Base-by-base conservation (phyloP, 2,113 vertebrate genomes). In the Neodontobutis hainanensis region DNA sequence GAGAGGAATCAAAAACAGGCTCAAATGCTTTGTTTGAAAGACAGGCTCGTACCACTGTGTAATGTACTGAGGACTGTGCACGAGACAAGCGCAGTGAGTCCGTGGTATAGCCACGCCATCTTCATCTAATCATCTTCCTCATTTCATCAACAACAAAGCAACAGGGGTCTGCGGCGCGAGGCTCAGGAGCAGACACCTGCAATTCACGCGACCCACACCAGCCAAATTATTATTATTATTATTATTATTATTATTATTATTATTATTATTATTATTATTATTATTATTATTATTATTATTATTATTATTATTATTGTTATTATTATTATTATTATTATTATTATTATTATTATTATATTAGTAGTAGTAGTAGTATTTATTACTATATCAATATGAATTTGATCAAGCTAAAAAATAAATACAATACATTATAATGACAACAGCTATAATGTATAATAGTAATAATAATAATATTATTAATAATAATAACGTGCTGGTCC, bases 81-180 rank as follows among this genome's bases (percentile, higher is more conserved):
- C 49, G 16, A 51, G 49, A 32, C 49, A 8, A 32, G 49, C 32
- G 79, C 82, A 85, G 76, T 80, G 76, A 57, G 79, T 83, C 85
- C 83, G 83, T 53, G 82, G 78, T 85, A 89, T 89, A 90, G 87
- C 90, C 86, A 90, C 91, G 91, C 92, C 91, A 92, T 92, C 83
- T 92, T 50, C 48, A 27, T 50, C 48, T 27, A 35, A 10, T 11
- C 51, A 35, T 53, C 11, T 35, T 53, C 19, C 12, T 40, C 38
- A 40, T 92, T 89, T 86, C 87, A 73, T 87, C 85, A 86, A 77
- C 87, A 90, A 87, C 88, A 90, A 84, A 88, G 86, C 88, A 87
- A 87, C 87, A 88, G 87, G 86, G 88, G 87, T 81, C 73, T 81
- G 65, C 75, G 73, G 84, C 76, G 68, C 62, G 79, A 80, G 73